phyloP scores from a whole-genome alignment of 2,888 invertebrate genomes.

The Brachyopa scutellaris region DNA sequence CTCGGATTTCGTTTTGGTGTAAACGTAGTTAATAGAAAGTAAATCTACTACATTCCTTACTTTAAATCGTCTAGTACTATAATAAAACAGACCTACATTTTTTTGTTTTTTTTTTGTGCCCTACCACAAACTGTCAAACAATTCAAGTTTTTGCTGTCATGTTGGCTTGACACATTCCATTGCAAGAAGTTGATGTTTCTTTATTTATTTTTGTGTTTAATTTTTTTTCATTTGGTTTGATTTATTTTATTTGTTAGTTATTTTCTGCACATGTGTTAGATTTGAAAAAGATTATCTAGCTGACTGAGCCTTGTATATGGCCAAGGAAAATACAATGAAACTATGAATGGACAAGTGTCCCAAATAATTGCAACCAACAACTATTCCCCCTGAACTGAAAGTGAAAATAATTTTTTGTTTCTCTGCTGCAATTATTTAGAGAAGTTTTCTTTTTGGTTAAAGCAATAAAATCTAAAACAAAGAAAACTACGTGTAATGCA shows the following conservation, averaged over 20 bases:
- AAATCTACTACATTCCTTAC: constrained; percentile 4
- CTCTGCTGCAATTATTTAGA: background rate
- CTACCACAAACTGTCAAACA: constrained; percentile 58
- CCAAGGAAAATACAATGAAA: constrained; percentile 16
- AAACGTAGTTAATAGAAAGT: constrained; percentile 21
- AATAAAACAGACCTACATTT: constrained; percentile 13
- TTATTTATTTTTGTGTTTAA: constrained; percentile 37
- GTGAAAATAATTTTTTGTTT: constrained; percentile 48
- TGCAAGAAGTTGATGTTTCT: constrained; percentile 59
- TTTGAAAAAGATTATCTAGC: background rate
- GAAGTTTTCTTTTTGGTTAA: background rate
- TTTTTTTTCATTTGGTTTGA: constrained; percentile 42
- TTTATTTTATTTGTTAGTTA: constrained; percentile 14
- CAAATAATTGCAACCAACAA: constrained; percentile 35
- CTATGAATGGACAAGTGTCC: constrained; percentile 35
- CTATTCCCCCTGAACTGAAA: constrained; percentile 47
- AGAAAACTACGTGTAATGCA: constrained; percentile 25
- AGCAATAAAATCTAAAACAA: background rate
- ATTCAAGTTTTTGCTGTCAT: constrained; percentile 70
- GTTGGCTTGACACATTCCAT: constrained; percentile 71
- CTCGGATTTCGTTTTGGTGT: too few relatives aligned
- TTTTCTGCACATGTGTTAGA: background rate
- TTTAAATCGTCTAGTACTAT: constrained; percentile 8
- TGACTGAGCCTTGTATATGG: background rate
- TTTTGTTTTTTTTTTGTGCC: constrained; percentile 26